Evolutionary conservation across 2,888 invertebrate species (phyloP).

Genomic region (Phalera bucephala): DNA sequence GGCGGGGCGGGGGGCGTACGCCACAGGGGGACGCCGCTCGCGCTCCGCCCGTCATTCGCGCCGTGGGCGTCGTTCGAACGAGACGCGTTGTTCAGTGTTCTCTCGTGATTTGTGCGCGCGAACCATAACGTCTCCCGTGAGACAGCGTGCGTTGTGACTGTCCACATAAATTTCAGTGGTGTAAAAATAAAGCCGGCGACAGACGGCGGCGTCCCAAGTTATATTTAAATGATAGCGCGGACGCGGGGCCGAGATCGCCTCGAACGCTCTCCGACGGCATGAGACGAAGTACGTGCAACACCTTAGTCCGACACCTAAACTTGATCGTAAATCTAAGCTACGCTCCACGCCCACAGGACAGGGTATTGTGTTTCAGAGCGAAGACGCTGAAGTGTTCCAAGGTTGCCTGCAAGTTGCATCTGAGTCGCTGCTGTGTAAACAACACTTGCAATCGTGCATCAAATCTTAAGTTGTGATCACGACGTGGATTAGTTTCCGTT

Average conservation of each 20-base stretch:
- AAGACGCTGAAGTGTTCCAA: conserved; percentile 19
- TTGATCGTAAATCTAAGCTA: conserved; percentile 49
- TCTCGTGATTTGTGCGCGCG: conserved; percentile 25
- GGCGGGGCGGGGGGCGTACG: conserved; percentile 31
- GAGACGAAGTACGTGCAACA: conserved; percentile 76
- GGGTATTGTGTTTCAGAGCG: conserved; percentile 37
- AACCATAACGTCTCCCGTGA: conserved; percentile 49
- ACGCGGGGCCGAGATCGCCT: conserved; percentile 64
- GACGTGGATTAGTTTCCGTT: conserved; percentile 37
- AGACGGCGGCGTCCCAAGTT: conserved; percentile 74
- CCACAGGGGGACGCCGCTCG: conserved; percentile 40
- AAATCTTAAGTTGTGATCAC: conserved; percentile 15
- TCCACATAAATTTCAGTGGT: conserved; percentile 61
- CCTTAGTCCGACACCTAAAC: conserved; percentile 45
- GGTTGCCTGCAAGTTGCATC: conserved; percentile 16
- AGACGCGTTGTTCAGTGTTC: conserved; percentile 40
- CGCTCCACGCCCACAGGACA: conserved; percentile 35
- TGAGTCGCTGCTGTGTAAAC: conserved; percentile 23
- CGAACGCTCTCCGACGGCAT: conserved; percentile 66
- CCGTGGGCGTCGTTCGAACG: conserved; percentile 49
- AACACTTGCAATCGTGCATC: conserved; percentile 22
- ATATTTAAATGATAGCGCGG: conserved; percentile 80
- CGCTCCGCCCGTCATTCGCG: conserved; percentile 60
- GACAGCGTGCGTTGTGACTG: conserved; percentile 63
- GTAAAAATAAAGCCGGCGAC: conserved; percentile 81